These are phyloP conservation scores for Bombylius discolor DNA, from an alignment of 2,888 invertebrate genomes.

Conservation along the genomic window DNA sequence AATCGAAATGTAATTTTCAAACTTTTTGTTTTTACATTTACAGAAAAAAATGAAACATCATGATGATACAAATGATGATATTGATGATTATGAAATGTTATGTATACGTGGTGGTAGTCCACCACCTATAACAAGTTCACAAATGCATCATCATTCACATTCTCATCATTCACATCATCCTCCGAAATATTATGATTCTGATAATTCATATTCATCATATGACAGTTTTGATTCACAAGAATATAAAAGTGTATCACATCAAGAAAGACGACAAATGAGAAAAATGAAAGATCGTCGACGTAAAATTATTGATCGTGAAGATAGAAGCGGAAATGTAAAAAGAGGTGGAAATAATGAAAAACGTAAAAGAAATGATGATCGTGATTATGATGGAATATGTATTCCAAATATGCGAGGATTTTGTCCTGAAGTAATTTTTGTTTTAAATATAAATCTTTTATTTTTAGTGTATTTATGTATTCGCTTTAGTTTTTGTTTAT, in stretches of 20 bases:
- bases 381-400: constrained; percentile 56
- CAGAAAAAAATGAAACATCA: constrained; percentile 2
- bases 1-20: no score
- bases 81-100: constrained; percentile 69
- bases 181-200: constrained; percentile 40
- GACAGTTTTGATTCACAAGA: constrained; percentile 41
- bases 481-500: not conserved
- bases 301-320: constrained; percentile 40
- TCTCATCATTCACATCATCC: constrained; percentile 19
- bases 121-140: constrained; percentile 20
- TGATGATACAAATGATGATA: constrained; percentile 35
- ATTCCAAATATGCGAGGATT: constrained; percentile 80
- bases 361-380: constrained; percentile 43
- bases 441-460: not conserved
- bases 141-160: constrained; percentile 2
- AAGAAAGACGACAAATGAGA: constrained; percentile 35
- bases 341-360: constrained; percentile 29
- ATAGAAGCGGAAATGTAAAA: constrained; percentile 41
- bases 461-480: not conserved
- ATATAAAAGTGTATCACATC: constrained; percentile 30
- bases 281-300: constrained; percentile 34
- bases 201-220: constrained; percentile 43
- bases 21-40: not conserved
- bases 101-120: constrained; percentile 69
- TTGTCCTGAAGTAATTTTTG: constrained; percentile 50